A percentile compares a stretch with the other conserved stretches of the same genome.
Conservation (phyloP, 2,888 invertebrate genomes). For the Nemotelus nigrinus region DNA sequence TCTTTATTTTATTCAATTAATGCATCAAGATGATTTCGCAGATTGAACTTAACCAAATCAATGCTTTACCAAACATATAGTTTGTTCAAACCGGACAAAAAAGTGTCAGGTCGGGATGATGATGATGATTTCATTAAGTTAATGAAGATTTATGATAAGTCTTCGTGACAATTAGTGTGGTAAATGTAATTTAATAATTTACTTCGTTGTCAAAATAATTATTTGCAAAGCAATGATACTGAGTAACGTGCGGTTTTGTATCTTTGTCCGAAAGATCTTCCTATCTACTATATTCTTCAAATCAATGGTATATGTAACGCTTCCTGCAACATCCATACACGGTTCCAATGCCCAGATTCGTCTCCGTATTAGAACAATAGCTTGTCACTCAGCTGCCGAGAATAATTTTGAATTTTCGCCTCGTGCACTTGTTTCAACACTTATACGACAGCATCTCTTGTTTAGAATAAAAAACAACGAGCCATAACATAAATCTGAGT, state of each 20-base stretch:
- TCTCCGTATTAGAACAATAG: too few relatives aligned
- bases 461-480: slow-evolving; percentile 6
- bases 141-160: not conserved
- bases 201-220: too few relatives aligned
- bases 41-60: slow-evolving; percentile 7
- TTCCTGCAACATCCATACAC: too few relatives aligned
- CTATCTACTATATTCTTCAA: too few relatives aligned
- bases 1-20: slow-evolving; percentile 12
- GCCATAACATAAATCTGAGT: slow-evolving; percentile 13
- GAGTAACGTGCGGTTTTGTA: too few relatives aligned
- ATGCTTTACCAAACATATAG: not conserved
- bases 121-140: slow-evolving; percentile 9
- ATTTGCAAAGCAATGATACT: too few relatives aligned
- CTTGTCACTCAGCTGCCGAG: too few relatives aligned
- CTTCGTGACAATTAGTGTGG: not conserved
- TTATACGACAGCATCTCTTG: not conserved
- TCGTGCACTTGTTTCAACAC: slow-evolving; percentile 15
- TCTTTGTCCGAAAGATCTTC: too few relatives aligned
- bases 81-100: not conserved
- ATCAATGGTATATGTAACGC: too few relatives aligned
- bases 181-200: too few relatives aligned
- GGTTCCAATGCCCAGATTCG: too few relatives aligned
- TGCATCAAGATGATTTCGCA: slow-evolving; percentile 8
- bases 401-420: too few relatives aligned
- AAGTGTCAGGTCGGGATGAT: not conserved